Evolutionary conservation across 2,888 invertebrate species (phyloP), one percentile per base, ranked within the genome.

Genomic region (Cryptocephalus primarius): DNA sequence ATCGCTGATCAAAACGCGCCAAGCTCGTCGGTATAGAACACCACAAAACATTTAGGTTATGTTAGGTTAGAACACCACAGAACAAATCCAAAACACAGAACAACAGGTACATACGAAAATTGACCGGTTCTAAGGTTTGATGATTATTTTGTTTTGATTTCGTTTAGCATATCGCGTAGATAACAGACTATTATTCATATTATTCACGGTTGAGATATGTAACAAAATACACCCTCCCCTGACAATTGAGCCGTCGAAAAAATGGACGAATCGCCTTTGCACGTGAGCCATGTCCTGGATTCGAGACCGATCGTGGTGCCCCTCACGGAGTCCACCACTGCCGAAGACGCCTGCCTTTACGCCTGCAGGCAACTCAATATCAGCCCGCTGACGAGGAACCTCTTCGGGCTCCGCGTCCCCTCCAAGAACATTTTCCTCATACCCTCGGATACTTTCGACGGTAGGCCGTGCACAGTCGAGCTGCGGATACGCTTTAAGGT

Each of bases 401-500:
- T 92, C 43, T 92, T 90, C 72, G 83, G 84, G 11, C 68, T 92
- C 40, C 75, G 85, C 60, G 74, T 82, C 55, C 76, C 75, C 58
- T 76, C 77, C 39, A 76, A 76, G 47, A 75, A 77, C 56, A 72
- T 79, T 57, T 91, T 87, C 80, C 75, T 85, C 45, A 78, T 82
- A 60, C 78, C 85, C 49, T 80, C 82, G 55, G 74, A 78, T 48
- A 67, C 61, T 48, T 66, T 84, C 22, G 60, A 62, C 42, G 66
- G 70, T 10, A 71, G 71, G 47, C 69, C 71, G 46, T 70, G 74
- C 45, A 69, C 70, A 48, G 69, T 75, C 61, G 86, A 88, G 58
- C 82, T 91, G 56, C 78, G 90, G 51, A 77, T 92, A 60, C 77
- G 92, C 44, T 91, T 83, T 64, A 89, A 88, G 72, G 22, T 22